Percentiles rank a stretch among this genome's conserved stretches.
Conservation (phyloP, 2,888 invertebrate genomes). For the Parnassius apollo region DNA sequence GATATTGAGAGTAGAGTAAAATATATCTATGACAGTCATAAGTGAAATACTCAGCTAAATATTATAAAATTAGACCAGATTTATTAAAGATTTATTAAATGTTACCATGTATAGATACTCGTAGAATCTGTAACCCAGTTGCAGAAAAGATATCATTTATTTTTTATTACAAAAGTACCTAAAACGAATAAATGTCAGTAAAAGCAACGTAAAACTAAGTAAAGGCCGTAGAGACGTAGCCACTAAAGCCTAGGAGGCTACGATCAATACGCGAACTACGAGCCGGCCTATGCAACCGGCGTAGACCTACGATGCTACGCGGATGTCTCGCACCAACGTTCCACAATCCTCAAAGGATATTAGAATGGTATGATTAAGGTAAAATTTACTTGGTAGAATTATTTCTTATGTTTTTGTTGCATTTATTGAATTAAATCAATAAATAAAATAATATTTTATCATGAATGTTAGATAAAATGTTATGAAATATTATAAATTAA, state of each 20-base stretch:
- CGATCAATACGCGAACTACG: slow-evolving; percentile 41
- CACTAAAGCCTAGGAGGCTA: slow-evolving; percentile 32
- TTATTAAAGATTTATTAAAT: too few relatives aligned
- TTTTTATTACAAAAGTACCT: not conserved
- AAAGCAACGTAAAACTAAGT: slow-evolving; percentile 23
- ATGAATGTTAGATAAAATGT: too few relatives aligned
- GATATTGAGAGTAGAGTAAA: too few relatives aligned
- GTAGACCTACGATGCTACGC: slow-evolving; percentile 33
- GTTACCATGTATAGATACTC: too few relatives aligned
- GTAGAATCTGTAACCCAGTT: too few relatives aligned
- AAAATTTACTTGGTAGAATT: slow-evolving; percentile 7
- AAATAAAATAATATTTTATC: too few relatives aligned
- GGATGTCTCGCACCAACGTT: slow-evolving; percentile 13
- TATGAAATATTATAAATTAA: too few relatives aligned
- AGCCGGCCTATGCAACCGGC: slow-evolving; percentile 24
- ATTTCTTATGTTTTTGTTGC: not conserved
- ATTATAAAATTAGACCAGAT: too few relatives aligned
- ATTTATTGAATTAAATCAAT: too few relatives aligned
- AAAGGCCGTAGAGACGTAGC: slow-evolving; percentile 34
- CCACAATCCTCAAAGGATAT: slow-evolving; percentile 16
- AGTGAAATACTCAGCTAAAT: too few relatives aligned
- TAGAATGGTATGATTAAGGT: slow-evolving; percentile 17
- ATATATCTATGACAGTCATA: too few relatives aligned
- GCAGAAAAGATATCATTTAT: not conserved
- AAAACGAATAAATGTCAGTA: not conserved